Evolutionary conservation across 2,113 vertebrate genomes (phyloP).

Genomic region (Paradoxurus hermaphroditus): DNA sequence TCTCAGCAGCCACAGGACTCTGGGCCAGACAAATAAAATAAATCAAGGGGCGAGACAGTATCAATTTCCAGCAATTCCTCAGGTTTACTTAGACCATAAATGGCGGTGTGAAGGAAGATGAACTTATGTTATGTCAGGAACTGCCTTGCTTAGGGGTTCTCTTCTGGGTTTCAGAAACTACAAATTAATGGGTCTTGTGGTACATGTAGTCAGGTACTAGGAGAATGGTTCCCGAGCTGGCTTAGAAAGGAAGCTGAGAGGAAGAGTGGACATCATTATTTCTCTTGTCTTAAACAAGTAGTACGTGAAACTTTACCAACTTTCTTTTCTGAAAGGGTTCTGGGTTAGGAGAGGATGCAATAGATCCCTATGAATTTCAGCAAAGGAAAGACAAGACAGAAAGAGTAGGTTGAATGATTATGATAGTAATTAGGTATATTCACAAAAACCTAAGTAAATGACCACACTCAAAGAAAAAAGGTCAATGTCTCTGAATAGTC

Average conservation of each 20-base stretch:
- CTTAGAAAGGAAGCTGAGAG: background rate
- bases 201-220: background rate
- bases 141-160: background rate
- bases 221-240: background rate
- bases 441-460: background rate
- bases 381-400: background rate
- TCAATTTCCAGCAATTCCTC: background rate
- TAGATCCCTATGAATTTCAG: background rate
- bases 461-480: background rate
- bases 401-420: background rate
- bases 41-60: background rate
- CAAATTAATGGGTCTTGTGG: background rate
- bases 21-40: background rate
- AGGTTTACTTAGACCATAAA: background rate
- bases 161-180: background rate
- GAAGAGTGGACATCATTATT: background rate
- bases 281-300: background rate
- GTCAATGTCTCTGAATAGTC: background rate
- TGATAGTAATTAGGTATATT: background rate
- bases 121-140: background rate
- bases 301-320: background rate
- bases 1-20: background rate
- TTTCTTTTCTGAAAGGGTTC: background rate
- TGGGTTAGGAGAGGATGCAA: background rate
- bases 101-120: background rate